Base-by-base conservation (phyloP, 2,113 vertebrate species). In the Alaudala cheleensis region DNA sequence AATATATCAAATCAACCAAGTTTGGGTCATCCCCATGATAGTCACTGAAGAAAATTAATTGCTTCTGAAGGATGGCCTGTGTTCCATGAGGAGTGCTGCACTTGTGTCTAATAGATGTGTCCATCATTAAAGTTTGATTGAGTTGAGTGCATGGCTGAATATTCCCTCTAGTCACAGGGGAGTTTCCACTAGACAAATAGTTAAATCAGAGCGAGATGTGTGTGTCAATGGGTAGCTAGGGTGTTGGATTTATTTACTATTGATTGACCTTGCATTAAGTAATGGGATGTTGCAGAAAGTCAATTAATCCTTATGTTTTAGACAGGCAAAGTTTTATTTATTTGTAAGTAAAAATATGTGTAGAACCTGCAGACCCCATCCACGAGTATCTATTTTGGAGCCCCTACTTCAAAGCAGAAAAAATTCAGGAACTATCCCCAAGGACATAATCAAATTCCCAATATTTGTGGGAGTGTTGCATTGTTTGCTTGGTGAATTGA, bases 31-130 rank as follows among this genome's bases (percentile, higher is more conserved):
- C 17, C 39, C 14, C 53, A 51, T 78, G 47, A 54, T 20, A 79
- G 28, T 22, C 37, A 64, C 31, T 60, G 51, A 67, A 80, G 57
- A 85, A 93, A 93, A 94, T 80, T 54, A 95, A 88, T 74, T 93
- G 29, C n/a, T 74, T 93, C 51, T 78, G 47, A 88, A 95, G n/a
- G 25, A 40, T 61, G 10, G 8, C 18, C 26, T 76, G 7, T 69
- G 70, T 9, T 95, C 62, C 51, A 37, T 20, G 5, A 91, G 47
- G 57, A 93, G n/a, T 37, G 31, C 49, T 64, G 44, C 37, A 54
- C 39, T 73, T 83, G 64, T 18, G 39, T 79, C 60, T 81, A 72
- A 95, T 79, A 84, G 25, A 91, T 29, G 37, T 45, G 40, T 69
- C 78, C 3, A 0, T 79, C 81, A 81, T 34, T 84, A 64, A 53